Evolutionary conservation across 2,113 vertebrate species (phyloP).

Genomic region (Uropsilus gracilis): DNA sequence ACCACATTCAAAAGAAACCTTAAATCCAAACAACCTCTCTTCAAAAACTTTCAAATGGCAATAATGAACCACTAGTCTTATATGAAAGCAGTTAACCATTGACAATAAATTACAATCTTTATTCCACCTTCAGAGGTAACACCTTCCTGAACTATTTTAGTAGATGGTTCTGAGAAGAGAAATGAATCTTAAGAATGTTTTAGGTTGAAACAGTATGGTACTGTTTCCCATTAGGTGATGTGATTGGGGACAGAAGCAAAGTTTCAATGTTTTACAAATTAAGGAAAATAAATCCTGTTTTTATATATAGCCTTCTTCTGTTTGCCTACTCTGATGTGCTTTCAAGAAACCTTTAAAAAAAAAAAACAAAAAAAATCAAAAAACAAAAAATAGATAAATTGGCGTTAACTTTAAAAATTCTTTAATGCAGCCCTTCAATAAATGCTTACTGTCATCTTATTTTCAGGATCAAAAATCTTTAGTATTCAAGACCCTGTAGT

Average conservation of each 20-base stretch:
- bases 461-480: background rate
- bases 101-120: conserved; percentile 3
- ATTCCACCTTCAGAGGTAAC: background rate
- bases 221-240: background rate
- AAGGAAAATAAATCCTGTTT: background rate
- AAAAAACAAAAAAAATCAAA: background rate
- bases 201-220: background rate
- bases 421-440: background rate
- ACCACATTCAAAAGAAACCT: background rate
- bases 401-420: background rate
- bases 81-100: background rate
- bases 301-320: background rate
- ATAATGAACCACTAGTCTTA: conserved; percentile 13
- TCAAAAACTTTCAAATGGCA: conserved; percentile 3
- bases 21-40: background rate
- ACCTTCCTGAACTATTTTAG: background rate
- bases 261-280: conserved; percentile 16
- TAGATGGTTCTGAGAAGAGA: background rate
- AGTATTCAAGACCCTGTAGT: conserved; percentile 27
- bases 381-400: background rate
- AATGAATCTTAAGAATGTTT: conserved; percentile 13
- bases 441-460: conserved; percentile 6
- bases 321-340: background rate
- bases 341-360: background rate
- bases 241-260: conserved; percentile 6